Percentiles rank a stretch among this genome's conserved stretches.
phyloP scores from a whole-genome alignment of 1,140 invertebrate species.

The Drosophila mayri region DNA sequence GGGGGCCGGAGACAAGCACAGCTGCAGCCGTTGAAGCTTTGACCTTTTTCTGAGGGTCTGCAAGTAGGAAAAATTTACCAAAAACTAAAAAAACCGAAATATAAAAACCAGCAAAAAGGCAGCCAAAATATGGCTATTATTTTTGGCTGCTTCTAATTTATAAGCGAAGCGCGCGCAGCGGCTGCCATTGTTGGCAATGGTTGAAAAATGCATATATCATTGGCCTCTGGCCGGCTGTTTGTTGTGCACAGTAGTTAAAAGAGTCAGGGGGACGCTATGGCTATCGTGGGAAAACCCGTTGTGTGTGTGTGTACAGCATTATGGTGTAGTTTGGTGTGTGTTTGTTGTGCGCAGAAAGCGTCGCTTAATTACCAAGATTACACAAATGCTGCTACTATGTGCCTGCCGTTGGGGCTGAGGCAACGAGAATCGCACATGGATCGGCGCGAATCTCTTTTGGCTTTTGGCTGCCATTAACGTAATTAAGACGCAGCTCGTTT shows the following conservation, averaged over 20 bases:
- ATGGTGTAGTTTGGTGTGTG: conserved; percentile 4
- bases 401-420: conserved; percentile 22
- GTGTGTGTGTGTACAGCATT: conserved; percentile 20
- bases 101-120: conserved; percentile 29
- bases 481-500: conserved; percentile 75
- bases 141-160: conserved; percentile 80
- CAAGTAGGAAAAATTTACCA: conserved; percentile 37
- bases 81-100: conserved; percentile 13
- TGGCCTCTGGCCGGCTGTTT: conserved; percentile 75
- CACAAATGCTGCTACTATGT: conserved; percentile 61
- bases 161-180: conserved; percentile 64
- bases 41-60: conserved; percentile 80
- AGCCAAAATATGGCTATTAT: conserved; percentile 78
- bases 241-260: conserved; percentile 73
- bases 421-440: conserved; percentile 70
- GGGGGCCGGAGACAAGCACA: conserved; percentile 41
- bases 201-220: conserved; percentile 82
- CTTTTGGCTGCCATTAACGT: conserved; percentile 70
- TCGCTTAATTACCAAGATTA: conserved; percentile 80
- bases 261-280: conserved; percentile 27
- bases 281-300: conserved; percentile 77
- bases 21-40: conserved; percentile 73
- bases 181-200: conserved; percentile 36
- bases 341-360: conserved; percentile 40
- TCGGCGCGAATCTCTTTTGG: conserved; percentile 50